Conservation (phyloP, 2,888 invertebrate species). For the Neoscelio sp. region DNA sequence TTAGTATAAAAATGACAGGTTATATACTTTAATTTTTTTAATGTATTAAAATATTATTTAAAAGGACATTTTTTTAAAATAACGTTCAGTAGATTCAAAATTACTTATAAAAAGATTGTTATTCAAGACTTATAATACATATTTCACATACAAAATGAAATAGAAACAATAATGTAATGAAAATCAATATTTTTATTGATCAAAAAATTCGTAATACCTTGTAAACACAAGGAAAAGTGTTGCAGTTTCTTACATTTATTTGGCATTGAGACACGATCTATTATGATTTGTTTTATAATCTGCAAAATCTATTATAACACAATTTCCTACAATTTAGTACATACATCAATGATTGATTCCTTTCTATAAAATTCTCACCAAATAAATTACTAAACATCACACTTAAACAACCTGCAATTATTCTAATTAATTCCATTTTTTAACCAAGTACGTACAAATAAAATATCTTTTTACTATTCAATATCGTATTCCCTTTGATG, state of each 20-base stretch:
- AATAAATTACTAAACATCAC: constrained; percentile 28
- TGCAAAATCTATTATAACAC: constrained; percentile 14
- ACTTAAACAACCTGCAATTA: background rate
- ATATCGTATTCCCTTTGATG: constrained; percentile 38
- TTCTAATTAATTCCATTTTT: constrained; percentile 1
- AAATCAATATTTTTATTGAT: constrained; percentile 13
- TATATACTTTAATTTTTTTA: no score
- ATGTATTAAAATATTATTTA: no score
- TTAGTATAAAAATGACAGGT: no score
- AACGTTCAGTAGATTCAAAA: no score
- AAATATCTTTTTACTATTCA: constrained; percentile 2
- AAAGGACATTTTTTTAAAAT: no score
- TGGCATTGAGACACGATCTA: constrained; percentile 6
- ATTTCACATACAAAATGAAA: background rate
- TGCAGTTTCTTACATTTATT: constrained; percentile 8
- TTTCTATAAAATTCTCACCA: constrained; percentile 20
- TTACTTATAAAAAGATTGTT: no score
- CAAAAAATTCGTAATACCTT: constrained; percentile 1
- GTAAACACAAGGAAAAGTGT: constrained; percentile 8
- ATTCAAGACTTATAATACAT: no score
- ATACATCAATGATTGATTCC: constrained; percentile 4
- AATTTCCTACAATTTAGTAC: constrained; percentile 13
- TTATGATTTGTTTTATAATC: constrained; percentile 16
- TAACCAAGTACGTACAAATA: no score
- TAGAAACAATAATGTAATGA: background rate